Evolutionary conservation across 2,888 invertebrate genomes (phyloP).

Genomic region (Malacosoma neustria): DNA sequence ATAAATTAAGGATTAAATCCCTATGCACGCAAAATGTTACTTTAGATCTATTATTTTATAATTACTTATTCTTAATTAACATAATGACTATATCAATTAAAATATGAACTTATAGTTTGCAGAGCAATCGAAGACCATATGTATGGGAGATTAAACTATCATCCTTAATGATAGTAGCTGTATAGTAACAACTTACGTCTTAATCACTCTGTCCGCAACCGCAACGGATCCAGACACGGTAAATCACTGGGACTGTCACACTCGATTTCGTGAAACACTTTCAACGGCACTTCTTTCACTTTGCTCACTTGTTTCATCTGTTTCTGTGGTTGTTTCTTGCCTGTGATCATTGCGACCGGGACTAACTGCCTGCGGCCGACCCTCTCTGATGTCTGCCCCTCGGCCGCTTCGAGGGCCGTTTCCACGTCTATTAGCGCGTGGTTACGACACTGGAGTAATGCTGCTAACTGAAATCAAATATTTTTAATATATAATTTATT

Average conservation of each 20-base stretch:
- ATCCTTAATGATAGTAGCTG: constrained; percentile 48
- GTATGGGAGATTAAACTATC: no score
- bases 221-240: constrained; percentile 50
- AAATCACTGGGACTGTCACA: constrained; percentile 39
- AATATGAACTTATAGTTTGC: no score
- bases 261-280: constrained; percentile 55
- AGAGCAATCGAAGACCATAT: no score
- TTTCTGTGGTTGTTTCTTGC: constrained; percentile 11
- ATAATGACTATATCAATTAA: no score
- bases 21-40: no score
- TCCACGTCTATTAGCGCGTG: constrained; percentile 66
- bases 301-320: constrained; percentile 23
- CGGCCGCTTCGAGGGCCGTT: constrained; percentile 68
- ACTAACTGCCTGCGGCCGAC: constrained; percentile 37
- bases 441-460: constrained; percentile 56
- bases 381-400: constrained; percentile 38
- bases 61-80: no score
- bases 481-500: neutral
- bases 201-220: constrained; percentile 60
- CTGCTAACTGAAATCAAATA: constrained; percentile 36
- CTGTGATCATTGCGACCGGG: constrained; percentile 32
- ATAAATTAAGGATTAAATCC: no score
- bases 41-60: no score
- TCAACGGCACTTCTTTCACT: constrained; percentile 55
- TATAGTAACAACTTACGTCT: constrained; percentile 41